phyloP scores from a whole-genome alignment of 2,888 invertebrate species.

The Pasiphila rectangulata region DNA sequence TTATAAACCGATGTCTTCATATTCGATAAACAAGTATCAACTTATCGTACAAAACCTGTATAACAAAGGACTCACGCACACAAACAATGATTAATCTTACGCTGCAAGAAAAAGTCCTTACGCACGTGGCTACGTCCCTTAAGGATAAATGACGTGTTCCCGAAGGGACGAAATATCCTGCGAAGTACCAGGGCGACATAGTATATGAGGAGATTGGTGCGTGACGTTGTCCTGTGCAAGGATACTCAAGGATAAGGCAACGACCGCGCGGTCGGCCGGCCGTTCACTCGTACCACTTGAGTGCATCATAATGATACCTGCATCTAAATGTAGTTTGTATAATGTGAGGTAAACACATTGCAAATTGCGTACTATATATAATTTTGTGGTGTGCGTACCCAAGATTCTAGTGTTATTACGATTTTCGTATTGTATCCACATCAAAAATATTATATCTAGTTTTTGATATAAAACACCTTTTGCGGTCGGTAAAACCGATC shows the following conservation, averaged over 20 bases:
- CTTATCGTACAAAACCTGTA: no score
- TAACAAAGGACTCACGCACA: constrained; percentile 23
- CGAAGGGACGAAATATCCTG: constrained; percentile 82
- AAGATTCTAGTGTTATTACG: no score
- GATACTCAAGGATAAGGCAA: constrained; percentile 77
- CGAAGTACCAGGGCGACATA: constrained; percentile 73
- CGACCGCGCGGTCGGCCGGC: constrained; percentile 56
- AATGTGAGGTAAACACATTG: constrained; percentile 22
- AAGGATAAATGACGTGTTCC: constrained; percentile 66
- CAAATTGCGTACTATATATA: no score
- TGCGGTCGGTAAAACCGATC: no score
- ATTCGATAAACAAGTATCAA: no score
- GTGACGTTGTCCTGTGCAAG: constrained; percentile 72
- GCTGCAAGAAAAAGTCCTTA: constrained; percentile 24
- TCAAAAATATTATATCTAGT: no score
- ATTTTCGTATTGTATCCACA: no score
- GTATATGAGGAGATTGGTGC: constrained; percentile 50
- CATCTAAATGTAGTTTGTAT: constrained; percentile 15
- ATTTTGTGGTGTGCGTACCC: no score
- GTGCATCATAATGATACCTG: constrained; percentile 33
- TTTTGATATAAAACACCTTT: no score
- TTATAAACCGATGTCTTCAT: no score
- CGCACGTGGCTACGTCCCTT: constrained; percentile 47
- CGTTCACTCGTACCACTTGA: constrained; percentile 53
- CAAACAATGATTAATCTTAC: constrained; percentile 14